Conservation (phyloP, 2,797 vertebrate genomes). For the Fratercula arctica region DNA sequence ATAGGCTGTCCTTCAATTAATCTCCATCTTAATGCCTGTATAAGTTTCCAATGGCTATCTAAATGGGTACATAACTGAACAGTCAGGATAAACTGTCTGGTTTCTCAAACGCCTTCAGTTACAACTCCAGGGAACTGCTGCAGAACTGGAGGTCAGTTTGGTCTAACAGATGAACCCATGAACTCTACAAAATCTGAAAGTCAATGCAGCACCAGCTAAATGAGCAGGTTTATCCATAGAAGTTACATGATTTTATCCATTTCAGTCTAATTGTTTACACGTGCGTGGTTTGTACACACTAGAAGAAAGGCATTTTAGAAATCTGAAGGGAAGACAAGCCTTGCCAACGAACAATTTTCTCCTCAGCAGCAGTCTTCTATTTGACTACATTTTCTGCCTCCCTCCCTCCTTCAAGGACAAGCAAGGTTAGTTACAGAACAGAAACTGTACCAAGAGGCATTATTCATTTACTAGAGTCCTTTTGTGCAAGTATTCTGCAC, state of each 20-base stretch:
- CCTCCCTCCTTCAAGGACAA: background rate
- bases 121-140: background rate
- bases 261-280: background rate
- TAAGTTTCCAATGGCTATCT: background rate
- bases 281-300: rapidly evolving
- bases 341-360: background rate
- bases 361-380: background rate
- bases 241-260: background rate
- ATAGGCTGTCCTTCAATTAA: background rate
- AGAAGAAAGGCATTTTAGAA: background rate
- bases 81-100: background rate
- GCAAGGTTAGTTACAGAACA: background rate
- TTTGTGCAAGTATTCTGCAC: background rate
- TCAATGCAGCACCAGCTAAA: background rate
- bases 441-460: background rate
- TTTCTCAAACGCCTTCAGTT: background rate
- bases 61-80: background rate
- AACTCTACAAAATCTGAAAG: background rate
- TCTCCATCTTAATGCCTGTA: background rate
- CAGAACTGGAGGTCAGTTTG: background rate
- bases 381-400: background rate
- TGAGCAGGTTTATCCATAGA: background rate
- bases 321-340: background rate
- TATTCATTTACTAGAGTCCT: background rate
- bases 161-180: background rate